phyloP scores from a whole-genome alignment of 2,797 vertebrate genomes.

The Zenarchopterus dispar region DNA sequence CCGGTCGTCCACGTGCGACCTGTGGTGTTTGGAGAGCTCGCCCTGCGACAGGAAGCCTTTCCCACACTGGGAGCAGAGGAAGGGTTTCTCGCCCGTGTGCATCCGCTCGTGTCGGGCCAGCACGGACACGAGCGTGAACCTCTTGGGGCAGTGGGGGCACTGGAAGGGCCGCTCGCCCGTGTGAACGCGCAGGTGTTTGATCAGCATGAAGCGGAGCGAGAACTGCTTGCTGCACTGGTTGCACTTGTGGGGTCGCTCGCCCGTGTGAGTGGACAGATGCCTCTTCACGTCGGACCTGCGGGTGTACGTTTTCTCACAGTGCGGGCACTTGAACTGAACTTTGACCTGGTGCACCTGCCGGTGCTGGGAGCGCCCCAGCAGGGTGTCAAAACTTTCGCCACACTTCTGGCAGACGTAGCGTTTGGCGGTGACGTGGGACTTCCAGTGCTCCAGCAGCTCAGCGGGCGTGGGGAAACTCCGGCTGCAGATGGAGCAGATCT shows the following conservation, averaged over 20 bases:
- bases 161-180: slow-evolving; percentile 78
- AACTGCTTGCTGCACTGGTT: slow-evolving; percentile 77
- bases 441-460: slow-evolving; percentile 76
- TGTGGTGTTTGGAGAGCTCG: slow-evolving; percentile 82
- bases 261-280: slow-evolving; percentile 78
- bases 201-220: slow-evolving; percentile 74
- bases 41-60: slow-evolving; percentile 82
- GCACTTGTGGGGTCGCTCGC: slow-evolving; percentile 79
- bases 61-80: slow-evolving; percentile 84
- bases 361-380: slow-evolving; percentile 77
- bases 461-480: slow-evolving; percentile 55
- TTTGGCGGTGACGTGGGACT: slow-evolving; percentile 65
- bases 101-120: slow-evolving; percentile 81
- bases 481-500: slow-evolving; percentile 84
- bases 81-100: slow-evolving; percentile 85
- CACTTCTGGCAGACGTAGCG: slow-evolving; percentile 82
- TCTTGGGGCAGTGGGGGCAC: slow-evolving; percentile 81
- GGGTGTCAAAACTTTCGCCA: slow-evolving; percentile 76
- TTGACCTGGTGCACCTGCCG: slow-evolving; percentile 72
- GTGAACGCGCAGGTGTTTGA: slow-evolving; percentile 80
- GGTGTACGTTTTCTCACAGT: slow-evolving; percentile 82
- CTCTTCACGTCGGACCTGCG: slow-evolving; percentile 80
- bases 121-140: slow-evolving; percentile 80
- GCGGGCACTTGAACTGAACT: slow-evolving; percentile 75
- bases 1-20: slow-evolving; percentile 76